Evolutionary conservation across 1,140 invertebrate species (phyloP).

Genomic region (Drosophila elegans): DNA sequence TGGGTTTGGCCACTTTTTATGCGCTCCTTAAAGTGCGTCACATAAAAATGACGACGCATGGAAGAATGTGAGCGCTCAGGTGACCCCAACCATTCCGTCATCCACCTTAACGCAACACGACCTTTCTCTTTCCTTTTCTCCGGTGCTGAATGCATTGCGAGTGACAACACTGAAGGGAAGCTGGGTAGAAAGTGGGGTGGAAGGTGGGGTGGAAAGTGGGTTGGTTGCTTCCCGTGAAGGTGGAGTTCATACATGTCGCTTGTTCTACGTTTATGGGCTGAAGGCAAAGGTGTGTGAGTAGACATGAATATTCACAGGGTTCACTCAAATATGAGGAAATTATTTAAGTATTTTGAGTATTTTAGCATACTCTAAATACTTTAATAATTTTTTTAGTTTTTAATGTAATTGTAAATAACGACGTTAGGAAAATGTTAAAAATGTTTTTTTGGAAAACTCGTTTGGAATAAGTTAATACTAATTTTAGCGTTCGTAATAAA

Average conservation of each 20-base stretch:
- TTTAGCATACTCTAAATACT: too few species aligned
- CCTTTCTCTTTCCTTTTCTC: slow-evolving; percentile 16
- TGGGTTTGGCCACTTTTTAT: slow-evolving; percentile 74
- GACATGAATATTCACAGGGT: slow-evolving; percentile 20
- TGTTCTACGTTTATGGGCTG: slow-evolving; percentile 56
- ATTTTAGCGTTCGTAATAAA: too few species aligned
- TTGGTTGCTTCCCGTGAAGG: neutral
- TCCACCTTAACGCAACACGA: slow-evolving; percentile 23
- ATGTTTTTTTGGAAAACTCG: too few species aligned
- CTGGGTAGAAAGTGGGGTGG: slow-evolving; percentile 25
- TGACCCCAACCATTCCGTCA: slow-evolving; percentile 37
- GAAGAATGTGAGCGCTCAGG: slow-evolving; percentile 52
- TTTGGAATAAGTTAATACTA: too few species aligned
- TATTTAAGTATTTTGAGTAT: neutral
- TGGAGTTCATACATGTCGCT: slow-evolving; percentile 19
- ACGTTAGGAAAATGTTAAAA: too few species aligned
- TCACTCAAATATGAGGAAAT: neutral
- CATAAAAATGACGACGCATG: slow-evolving; percentile 66
- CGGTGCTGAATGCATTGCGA: slow-evolving; percentile 63
- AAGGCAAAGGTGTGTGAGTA: slow-evolving; percentile 46
- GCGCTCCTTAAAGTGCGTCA: slow-evolving; percentile 70
- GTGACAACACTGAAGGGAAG: slow-evolving; percentile 58
- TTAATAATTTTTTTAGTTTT: too few species aligned
- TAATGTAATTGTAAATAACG: too few species aligned
- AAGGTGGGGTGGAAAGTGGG: slow-evolving; percentile 21